These are phyloP conservation scores for Erpornis zantholeuca DNA, from an alignment of 2,113 vertebrate species.

Conservation along the genomic window DNA sequence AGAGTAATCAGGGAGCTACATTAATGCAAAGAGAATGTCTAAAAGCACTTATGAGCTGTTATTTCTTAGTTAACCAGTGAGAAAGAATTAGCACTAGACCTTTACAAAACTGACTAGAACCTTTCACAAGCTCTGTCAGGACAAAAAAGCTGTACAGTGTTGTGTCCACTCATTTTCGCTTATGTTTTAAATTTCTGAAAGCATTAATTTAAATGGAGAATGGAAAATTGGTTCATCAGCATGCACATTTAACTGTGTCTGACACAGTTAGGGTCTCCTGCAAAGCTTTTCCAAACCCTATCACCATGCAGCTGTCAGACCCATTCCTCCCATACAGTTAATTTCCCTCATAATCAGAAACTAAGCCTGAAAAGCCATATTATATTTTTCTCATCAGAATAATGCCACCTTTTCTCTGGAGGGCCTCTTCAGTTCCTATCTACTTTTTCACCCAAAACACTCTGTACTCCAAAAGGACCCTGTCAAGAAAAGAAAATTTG, in stretches of 20 bases:
- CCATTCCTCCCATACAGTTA: background rate
- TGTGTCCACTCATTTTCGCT: background rate
- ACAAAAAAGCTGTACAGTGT: background rate
- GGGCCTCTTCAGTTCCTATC: background rate
- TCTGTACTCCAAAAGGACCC: background rate
- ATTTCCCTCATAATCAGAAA: background rate
- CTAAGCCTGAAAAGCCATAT: background rate
- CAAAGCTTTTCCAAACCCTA: background rate
- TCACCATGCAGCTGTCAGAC: fast-evolving
- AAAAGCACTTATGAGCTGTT: background rate
- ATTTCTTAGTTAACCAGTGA: background rate
- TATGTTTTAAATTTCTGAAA: background rate
- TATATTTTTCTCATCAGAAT: background rate
- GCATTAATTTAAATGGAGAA: background rate
- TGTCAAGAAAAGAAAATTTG: background rate
- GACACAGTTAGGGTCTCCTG: background rate
- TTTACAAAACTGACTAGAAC: background rate
- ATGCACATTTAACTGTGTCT: background rate
- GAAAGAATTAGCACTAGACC: background rate
- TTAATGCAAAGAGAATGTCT: background rate
- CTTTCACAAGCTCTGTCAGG: background rate
- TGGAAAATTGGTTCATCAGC: background rate
- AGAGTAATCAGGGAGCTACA: background rate
- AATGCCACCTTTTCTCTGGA: background rate
- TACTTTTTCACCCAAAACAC: background rate